A percentile compares a stretch with the other conserved stretches of the same genome.
phyloP scores from a whole-genome alignment of 1,140 invertebrate genomes.

The Drosophila serrata region DNA sequence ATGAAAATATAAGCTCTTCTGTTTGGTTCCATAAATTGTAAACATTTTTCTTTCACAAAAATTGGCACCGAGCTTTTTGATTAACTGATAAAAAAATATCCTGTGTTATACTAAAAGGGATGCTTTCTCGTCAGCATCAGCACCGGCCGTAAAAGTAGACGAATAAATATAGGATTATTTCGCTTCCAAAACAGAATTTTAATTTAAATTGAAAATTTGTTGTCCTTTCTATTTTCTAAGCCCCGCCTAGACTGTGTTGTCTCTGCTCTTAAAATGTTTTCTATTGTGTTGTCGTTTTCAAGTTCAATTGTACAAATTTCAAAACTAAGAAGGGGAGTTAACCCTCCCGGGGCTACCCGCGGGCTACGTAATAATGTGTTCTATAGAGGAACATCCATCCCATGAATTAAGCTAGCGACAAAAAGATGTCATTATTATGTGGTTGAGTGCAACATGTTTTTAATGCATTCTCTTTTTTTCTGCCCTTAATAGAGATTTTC shows the following conservation, averaged over 20 bases:
- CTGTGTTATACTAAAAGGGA: slow-evolving; percentile 13
- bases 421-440: slow-evolving; percentile 81
- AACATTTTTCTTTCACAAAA: neutral
- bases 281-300: slow-evolving; percentile 72
- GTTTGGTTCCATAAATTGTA: no score
- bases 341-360: slow-evolving; percentile 42
- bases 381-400: slow-evolving; percentile 26
- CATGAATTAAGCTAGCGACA: slow-evolving; percentile 54
- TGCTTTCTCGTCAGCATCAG: slow-evolving; percentile 17
- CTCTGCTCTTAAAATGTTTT: slow-evolving; percentile 38
- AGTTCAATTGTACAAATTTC: slow-evolving; percentile 56
- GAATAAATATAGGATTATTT: slow-evolving; percentile 68
- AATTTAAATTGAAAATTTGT: slow-evolving; percentile 72
- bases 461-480: slow-evolving; percentile 57
- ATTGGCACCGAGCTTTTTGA: neutral
- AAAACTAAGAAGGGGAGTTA: slow-evolving; percentile 31
- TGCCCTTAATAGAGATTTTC: slow-evolving; percentile 27
- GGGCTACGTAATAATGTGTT: slow-evolving; percentile 40
- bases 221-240: slow-evolving; percentile 40
- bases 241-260: slow-evolving; percentile 4
- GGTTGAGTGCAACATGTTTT: slow-evolving; percentile 77
- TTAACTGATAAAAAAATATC: slow-evolving; percentile 4
- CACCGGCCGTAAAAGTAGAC: slow-evolving; percentile 39
- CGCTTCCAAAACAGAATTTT: slow-evolving; percentile 25
- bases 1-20: no score